Conservation (phyloP, 2,888 invertebrate species). For the Heterodera filipjevi region DNA sequence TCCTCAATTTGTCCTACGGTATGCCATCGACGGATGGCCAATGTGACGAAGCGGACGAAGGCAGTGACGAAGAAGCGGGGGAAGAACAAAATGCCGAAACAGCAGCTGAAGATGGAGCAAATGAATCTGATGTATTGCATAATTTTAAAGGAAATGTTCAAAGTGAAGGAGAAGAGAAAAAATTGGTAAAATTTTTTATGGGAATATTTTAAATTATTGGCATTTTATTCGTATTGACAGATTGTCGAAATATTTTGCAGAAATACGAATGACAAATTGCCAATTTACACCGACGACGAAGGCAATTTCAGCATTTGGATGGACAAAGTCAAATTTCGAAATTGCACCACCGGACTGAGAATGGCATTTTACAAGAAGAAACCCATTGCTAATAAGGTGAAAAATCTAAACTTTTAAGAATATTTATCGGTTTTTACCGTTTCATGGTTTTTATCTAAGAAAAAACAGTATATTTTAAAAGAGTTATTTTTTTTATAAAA, state of each 20-base stretch:
- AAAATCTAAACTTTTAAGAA: too few relatives aligned
- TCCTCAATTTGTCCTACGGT: too few relatives aligned
- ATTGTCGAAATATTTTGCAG: background rate
- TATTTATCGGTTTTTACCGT: too few relatives aligned
- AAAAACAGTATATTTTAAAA: too few relatives aligned
- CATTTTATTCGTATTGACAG: background rate
- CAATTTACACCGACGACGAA: background rate
- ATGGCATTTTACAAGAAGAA: background rate
- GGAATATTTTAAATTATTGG: background rate
- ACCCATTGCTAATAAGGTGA: background rate
- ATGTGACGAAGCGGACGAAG: too few relatives aligned
- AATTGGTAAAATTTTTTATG: background rate
- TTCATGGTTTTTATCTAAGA: too few relatives aligned
- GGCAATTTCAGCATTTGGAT: background rate
- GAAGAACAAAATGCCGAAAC: background rate
- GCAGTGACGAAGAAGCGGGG: background rate
- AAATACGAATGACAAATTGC: background rate
- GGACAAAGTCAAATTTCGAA: background rate
- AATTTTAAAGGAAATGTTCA: background rate
- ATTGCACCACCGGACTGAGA: constrained; percentile 3
- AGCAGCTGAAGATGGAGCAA: background rate
- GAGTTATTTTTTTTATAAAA: too few relatives aligned
- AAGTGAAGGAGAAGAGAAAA: background rate
- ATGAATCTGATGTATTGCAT: background rate
- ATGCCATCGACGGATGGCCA: too few relatives aligned